Percentiles rank a stretch among this genome's conserved stretches.
Conservation (phyloP, 2,888 invertebrate genomes). For the Pilophorus perplexus region DNA sequence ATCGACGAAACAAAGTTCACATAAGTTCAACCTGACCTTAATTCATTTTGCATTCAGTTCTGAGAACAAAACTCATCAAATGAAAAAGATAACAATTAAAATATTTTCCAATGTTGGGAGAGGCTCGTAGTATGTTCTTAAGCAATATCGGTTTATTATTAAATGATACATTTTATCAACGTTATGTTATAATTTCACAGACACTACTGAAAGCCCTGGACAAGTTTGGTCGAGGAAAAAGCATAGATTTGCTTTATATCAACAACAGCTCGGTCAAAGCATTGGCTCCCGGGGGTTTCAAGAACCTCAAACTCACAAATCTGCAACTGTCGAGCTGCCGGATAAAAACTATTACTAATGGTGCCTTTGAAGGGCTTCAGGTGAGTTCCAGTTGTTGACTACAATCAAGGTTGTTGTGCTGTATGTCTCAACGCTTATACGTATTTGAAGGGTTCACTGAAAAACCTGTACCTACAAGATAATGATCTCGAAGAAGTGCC, state of each 20-base stretch:
- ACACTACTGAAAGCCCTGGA: constrained; percentile 68
- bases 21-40: too few species aligned
- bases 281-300: constrained; percentile 66
- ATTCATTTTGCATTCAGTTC: too few species aligned
- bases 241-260: constrained; percentile 80
- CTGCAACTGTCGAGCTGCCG: constrained; percentile 81
- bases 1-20: too few species aligned
- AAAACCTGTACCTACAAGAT: constrained; percentile 77
- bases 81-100: too few species aligned
- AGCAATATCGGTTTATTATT: too few species aligned
- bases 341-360: constrained; percentile 66
- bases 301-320: constrained; percentile 71
- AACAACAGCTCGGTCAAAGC: constrained; percentile 78
- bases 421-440: too few species aligned
- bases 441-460: constrained; percentile 69
- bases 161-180: too few species aligned
- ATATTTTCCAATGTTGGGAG: too few species aligned
- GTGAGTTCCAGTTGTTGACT: constrained; percentile 10
- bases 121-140: too few species aligned
- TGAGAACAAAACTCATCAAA: too few species aligned
- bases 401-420: neutral
- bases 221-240: constrained; percentile 64
- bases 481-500: constrained; percentile 79
- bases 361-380: constrained; percentile 78
- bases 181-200: too few species aligned